Base-by-base conservation (phyloP, 2,888 invertebrate genomes). In the Orthonychiurus folsomi region DNA sequence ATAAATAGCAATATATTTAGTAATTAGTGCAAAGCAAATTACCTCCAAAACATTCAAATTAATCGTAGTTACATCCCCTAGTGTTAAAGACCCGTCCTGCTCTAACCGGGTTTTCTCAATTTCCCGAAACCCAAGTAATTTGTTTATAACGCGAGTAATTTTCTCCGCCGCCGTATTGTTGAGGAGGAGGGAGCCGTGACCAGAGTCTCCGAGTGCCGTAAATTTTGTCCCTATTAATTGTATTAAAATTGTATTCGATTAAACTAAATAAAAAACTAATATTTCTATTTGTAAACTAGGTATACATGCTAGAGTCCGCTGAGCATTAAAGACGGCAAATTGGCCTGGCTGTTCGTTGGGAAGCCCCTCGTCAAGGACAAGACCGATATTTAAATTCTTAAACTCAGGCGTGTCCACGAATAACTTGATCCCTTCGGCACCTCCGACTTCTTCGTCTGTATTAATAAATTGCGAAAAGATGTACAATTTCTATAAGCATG, bases 391-490 rank as follows among this genome's bases (percentile, higher is more conserved):
- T 15, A 94, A 77, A 0, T 82, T 79, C 73, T 83, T 83, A 75
- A 93, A 93, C 57, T 86, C 85, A n/a, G 84, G 79, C 0, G 85
- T 85, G 52, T 83, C 75, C 0, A 89, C 84, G 78, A 92, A 93
- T 64, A 82, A 80, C 68, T 81, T 79, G 90, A 93, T 92, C n/a
- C 93, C 93, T 63, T 85, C 83, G 1, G 81, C 79, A 0, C 92
- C 91, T 3, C 92, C 92, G 73, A 88, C 86, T 80, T 93, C 93
- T 78, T 93, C 93, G 80, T 93, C 93, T 89, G 75, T 20, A n/a
- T 3, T 20, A 52, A 47, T 47, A 47, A 47, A 12, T 12, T n/a
- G n/a, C 52, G 5, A 5, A 52, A 21, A 12, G 3, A 9, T 52
- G 52, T 20, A 21, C 23, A 20, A 21, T 20, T 52, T 52, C 3